Evolutionary conservation across 2,888 invertebrate species (phyloP), one percentile per base, ranked within the genome.

Genomic region (Chirona hameri): DNA sequence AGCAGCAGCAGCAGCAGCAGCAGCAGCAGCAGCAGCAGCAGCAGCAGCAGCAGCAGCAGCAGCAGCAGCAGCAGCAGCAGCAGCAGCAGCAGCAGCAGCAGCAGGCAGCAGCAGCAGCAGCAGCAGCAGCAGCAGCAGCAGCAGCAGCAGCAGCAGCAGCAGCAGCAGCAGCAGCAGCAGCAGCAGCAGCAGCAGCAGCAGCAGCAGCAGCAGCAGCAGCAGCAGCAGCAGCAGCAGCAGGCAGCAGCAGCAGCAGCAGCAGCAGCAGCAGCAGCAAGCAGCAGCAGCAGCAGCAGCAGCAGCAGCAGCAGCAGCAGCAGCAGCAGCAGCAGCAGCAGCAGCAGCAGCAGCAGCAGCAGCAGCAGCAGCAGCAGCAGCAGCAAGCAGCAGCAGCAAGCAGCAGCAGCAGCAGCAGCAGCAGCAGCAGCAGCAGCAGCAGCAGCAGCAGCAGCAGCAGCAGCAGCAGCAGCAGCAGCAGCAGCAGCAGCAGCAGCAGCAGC

Each of bases 401-500:
- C n/a, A n/a, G n/a, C n/a, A n/a, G n/a, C n/a, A n/a, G n/a, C n/a
- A n/a, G n/a, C n/a, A n/a, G n/a, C n/a, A n/a, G n/a, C n/a, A n/a
- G n/a, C n/a, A n/a, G n/a, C n/a, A n/a, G n/a, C n/a, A n/a, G n/a
- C n/a, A n/a, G 79, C 81, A 80, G 81, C 81, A 80, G 81, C 81
- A 80, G 81, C 81, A 80, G 81, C 81, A 80, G 81, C 81, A 80
- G 81, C 81, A 80, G 81, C 81, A 80, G 81, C 81, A 80, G 81
- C 81, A 80, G 81, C 81, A 80, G 81, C 81, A 80, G 81, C 81
- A 80, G 81, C 81, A 80, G 81, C 81, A 80, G 81, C 81, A 80
- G 81, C 81, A 80, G 81, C 81, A 80, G 81, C 81, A 80, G 81
- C 81, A 80, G 81, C 81, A 80, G 81, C 81, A 80, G 81, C 81